A percentile compares a stretch with the other conserved stretches of the same genome.
phyloP scores from a whole-genome alignment of 2,888 invertebrate species.

The Lochmaea crataegi region DNA sequence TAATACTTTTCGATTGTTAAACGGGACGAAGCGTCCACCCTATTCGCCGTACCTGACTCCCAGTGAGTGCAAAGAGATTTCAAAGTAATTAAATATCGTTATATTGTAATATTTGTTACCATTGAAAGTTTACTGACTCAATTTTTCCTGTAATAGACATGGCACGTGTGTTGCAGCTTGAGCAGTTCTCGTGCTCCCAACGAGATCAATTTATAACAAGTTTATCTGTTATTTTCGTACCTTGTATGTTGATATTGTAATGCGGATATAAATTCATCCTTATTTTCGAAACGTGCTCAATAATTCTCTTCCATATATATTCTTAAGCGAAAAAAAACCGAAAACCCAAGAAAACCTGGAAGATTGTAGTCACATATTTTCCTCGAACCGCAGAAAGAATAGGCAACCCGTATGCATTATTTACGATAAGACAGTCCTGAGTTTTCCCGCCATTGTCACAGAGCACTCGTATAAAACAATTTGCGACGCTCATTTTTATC shows the following conservation, averaged over 20 bases:
- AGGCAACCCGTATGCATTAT: slow-evolving; percentile 56
- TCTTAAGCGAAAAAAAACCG: background rate
- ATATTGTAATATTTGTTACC: too few species aligned
- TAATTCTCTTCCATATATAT: slow-evolving; percentile 12
- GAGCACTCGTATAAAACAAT: slow-evolving; percentile 64
- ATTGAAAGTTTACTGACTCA: too few species aligned
- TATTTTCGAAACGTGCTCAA: slow-evolving; percentile 9
- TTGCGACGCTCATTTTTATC: slow-evolving; percentile 64
- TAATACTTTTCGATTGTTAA: too few species aligned
- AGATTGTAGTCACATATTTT: slow-evolving; percentile 37
- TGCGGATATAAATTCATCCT: background rate
- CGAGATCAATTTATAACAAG: background rate
- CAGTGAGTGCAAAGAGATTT: too few species aligned
- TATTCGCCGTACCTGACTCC: too few species aligned
- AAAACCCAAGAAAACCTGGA: slow-evolving; percentile 15
- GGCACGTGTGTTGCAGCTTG: too few species aligned
- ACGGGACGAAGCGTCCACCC: too few species aligned
- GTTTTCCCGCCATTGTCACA: slow-evolving; percentile 55
- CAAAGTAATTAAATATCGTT: too few species aligned
- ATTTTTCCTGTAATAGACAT: too few species aligned
- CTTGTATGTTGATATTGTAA: background rate
- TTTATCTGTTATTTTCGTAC: background rate
- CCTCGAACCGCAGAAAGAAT: slow-evolving; percentile 43
- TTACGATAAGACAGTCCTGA: slow-evolving; percentile 58
- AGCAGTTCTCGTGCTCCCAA: too few species aligned